phyloP scores from a whole-genome alignment of 2,113 vertebrate genomes.

The Ochotona curzoniae region DNA sequence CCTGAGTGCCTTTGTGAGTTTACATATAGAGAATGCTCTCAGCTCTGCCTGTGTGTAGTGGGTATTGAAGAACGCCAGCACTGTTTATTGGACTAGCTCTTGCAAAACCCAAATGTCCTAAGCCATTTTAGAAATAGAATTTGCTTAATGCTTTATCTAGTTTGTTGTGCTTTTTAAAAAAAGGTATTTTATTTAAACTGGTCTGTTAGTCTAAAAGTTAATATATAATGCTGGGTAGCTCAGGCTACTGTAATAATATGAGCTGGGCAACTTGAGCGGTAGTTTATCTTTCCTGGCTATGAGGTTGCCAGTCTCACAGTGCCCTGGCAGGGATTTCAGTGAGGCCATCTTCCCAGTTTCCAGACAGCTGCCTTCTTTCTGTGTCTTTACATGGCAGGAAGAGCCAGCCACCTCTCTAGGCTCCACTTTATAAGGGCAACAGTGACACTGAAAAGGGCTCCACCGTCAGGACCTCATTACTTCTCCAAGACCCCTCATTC shows the following conservation, averaged over 20 bases:
- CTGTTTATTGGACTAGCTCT: rapidly evolving
- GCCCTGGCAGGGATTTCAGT: too few relatives aligned
- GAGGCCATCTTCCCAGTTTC: not conserved
- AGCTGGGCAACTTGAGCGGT: not conserved
- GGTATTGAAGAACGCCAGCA: rapidly evolving
- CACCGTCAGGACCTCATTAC: too few relatives aligned
- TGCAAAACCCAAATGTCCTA: not conserved
- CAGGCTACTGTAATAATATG: not conserved
- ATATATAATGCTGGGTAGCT: not conserved
- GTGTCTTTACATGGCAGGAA: not conserved
- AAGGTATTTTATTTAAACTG: not conserved
- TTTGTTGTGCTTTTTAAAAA: not conserved
- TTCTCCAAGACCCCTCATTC: not conserved
- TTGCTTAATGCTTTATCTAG: not conserved
- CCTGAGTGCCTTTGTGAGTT: not conserved
- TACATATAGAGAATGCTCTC: rapidly evolving
- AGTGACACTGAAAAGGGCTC: not conserved
- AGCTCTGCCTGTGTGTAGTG: rapidly evolving
- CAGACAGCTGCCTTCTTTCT: not conserved
- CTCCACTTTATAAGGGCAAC: not conserved
- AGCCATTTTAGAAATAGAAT: not conserved
- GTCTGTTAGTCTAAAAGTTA: not conserved
- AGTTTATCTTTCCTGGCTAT: not conserved
- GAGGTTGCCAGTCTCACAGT: not conserved
- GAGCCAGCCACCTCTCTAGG: not conserved